phyloP scores from a whole-genome alignment of 1,140 invertebrate genomes.

The Cydia splendana region DNA sequence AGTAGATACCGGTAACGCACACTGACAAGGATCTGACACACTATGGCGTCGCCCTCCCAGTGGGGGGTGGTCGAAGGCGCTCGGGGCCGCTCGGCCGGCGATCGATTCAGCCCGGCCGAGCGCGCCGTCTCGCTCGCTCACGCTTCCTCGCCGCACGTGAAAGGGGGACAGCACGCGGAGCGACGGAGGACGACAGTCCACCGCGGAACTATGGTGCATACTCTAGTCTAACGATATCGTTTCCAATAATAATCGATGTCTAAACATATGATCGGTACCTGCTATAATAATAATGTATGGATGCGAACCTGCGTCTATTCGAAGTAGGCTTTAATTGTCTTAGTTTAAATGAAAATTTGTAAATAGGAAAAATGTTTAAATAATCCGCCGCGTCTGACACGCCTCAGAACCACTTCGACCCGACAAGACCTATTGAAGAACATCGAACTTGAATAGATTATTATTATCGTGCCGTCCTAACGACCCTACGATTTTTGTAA shows the following conservation, averaged over 20 bases:
- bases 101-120: slow-evolving; percentile 31
- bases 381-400: slow-evolving; percentile 63
- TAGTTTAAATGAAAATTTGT: slow-evolving; percentile 79
- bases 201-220: slow-evolving; percentile 74
- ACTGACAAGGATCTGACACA: slow-evolving; percentile 44
- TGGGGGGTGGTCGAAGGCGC: slow-evolving; percentile 8
- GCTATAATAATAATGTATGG: slow-evolving; percentile 77
- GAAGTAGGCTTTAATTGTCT: slow-evolving; percentile 78
- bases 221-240: slow-evolving; percentile 72
- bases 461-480: slow-evolving; percentile 78
- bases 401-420: slow-evolving; percentile 58
- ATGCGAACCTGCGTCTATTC: slow-evolving; percentile 78
- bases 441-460: slow-evolving; percentile 79
- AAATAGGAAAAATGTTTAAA: slow-evolving; percentile 70
- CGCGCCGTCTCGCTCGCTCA: slow-evolving; percentile 35
- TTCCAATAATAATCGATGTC: slow-evolving; percentile 64
- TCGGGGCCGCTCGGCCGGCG: slow-evolving; percentile 24
- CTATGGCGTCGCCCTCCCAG: slow-evolving; percentile 31
- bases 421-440: slow-evolving; percentile 70
- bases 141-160: slow-evolving; percentile 33
- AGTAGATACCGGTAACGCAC: slow-evolving; percentile 39
- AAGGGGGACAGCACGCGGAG: slow-evolving; percentile 41
- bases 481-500: slow-evolving; percentile 80
- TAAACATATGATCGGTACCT: slow-evolving; percentile 77
- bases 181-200: slow-evolving; percentile 47